Conservation (phyloP, 2,797 vertebrate genomes). For the Ammospiza maritima region DNA sequence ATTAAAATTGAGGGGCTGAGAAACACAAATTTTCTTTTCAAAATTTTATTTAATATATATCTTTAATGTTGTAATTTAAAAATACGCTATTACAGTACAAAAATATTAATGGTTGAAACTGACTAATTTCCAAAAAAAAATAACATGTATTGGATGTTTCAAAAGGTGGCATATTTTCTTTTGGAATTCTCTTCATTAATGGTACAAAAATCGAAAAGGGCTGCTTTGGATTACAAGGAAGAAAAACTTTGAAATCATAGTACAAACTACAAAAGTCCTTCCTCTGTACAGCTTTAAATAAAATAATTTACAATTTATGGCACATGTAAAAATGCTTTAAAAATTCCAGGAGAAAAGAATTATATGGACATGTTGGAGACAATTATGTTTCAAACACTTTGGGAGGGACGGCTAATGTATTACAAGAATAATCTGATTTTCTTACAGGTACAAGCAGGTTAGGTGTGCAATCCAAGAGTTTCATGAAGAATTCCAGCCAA, state of each 20-base stretch:
- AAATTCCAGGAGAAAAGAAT: background rate
- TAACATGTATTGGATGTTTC: background rate
- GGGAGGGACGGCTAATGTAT: background rate
- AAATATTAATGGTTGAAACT: background rate
- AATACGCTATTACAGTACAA: background rate
- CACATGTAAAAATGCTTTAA: background rate
- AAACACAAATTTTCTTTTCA: background rate
- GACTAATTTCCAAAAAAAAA: background rate
- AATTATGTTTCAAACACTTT: background rate
- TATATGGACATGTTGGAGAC: background rate
- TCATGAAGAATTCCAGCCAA: background rate
- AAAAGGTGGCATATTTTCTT: background rate
- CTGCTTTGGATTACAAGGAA: background rate
- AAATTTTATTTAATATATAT: background rate
- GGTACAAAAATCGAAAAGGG: background rate
- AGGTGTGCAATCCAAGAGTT: background rate
- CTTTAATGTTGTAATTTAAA: background rate
- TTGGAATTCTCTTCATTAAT: background rate
- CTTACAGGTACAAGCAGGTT: background rate
- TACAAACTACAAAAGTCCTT: background rate
- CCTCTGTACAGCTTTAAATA: background rate
- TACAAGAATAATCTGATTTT: background rate
- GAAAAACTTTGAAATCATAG: background rate
- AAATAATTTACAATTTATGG: background rate
- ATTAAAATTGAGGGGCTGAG: background rate